These are phyloP conservation scores for Taxidea taxus DNA, from an alignment of 2,113 vertebrate genomes.

Conservation along the genomic window DNA sequence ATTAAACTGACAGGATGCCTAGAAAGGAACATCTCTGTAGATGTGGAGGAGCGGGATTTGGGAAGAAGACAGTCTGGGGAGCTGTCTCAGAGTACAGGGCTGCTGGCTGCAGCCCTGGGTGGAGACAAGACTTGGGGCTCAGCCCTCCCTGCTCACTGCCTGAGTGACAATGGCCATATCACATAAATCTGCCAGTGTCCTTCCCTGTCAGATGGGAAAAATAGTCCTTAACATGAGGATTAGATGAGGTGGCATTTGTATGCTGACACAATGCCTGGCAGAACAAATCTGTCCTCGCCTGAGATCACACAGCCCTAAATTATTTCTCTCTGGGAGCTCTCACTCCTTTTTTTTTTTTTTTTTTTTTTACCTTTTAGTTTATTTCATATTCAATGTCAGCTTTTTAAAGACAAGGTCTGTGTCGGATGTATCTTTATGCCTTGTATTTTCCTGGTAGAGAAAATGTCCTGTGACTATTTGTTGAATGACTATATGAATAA, in stretches of 20 bases:
- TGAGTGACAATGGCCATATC: not conserved
- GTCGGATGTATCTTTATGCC: not conserved
- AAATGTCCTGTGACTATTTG: not conserved
- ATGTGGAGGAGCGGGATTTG: not conserved
- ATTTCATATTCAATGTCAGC: not conserved
- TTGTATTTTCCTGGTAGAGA: not conserved
- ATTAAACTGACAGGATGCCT: not conserved
- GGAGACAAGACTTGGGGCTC: not conserved
- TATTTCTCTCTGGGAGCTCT: not conserved
- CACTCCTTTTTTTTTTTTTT: not conserved
- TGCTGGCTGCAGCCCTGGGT: not conserved
- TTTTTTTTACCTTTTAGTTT: not conserved
- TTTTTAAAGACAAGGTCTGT: not conserved
- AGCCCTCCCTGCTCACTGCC: not conserved
- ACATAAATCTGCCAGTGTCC: not conserved
- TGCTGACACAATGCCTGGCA: not conserved
- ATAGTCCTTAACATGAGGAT: not conserved
- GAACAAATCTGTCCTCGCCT: not conserved
- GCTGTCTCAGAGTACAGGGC: not conserved
- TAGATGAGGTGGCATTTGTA: not conserved
- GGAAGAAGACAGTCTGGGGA: not conserved
- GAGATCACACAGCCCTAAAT: not conserved
- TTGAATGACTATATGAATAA: not conserved
- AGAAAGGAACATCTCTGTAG: not conserved
- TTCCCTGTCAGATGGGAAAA: not conserved